Conservation (phyloP, 2,888 invertebrate genomes). For the Eupithecia subfuscata region DNA sequence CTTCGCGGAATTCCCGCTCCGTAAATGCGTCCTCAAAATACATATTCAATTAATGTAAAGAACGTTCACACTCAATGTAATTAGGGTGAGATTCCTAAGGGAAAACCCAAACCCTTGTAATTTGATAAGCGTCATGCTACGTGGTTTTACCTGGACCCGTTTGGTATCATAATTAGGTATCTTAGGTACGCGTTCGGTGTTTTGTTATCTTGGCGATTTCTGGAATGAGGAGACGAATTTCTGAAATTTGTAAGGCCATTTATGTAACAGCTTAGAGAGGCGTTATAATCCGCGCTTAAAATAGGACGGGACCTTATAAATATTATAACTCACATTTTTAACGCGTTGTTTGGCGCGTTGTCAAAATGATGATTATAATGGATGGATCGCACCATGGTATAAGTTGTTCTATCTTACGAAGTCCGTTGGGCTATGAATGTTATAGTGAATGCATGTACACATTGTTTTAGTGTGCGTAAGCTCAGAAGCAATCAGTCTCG, state of each 20-base stretch:
- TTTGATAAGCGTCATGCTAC: conserved; percentile 49
- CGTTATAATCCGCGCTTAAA: no score
- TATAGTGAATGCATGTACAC: no score
- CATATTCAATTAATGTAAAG: conserved; percentile 44
- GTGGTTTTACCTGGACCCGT: conserved; percentile 22
- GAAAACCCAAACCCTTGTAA: conserved; percentile 44
- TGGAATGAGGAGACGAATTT: background rate
- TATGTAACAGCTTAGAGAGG: background rate
- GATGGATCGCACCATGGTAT: no score
- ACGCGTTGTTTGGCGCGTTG: no score
- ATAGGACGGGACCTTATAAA: no score
- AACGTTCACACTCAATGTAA: conserved; percentile 44
- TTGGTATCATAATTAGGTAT: background rate
- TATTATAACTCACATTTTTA: no score
- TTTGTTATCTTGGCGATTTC: conserved; percentile 1
- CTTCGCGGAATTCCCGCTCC: background rate
- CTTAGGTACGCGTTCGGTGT: background rate
- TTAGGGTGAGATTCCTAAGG: conserved; percentile 51
- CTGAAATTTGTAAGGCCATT: background rate
- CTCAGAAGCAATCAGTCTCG: no score
- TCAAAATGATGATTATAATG: no score
- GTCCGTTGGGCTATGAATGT: no score
- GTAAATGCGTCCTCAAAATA: conserved; percentile 20
- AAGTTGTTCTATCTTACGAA: no score
- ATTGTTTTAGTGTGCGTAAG: no score